A percentile compares a stretch with the other conserved stretches of the same genome.
Evolutionary conservation across 2,797 vertebrate genomes (phyloP).

Genomic region (Austrolebias charrua): DNA sequence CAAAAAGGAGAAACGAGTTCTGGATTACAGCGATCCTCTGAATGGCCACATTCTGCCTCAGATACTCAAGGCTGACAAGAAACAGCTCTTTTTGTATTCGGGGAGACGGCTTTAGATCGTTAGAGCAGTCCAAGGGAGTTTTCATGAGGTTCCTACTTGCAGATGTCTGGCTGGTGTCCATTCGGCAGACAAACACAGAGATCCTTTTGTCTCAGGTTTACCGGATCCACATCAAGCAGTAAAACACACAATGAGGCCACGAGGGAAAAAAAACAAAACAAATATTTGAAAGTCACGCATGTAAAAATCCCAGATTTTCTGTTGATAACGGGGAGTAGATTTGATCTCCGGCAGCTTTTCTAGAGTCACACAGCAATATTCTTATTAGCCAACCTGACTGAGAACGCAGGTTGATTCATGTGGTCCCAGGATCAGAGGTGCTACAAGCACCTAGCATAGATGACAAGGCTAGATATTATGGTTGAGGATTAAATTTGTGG

Average conservation of each 20-base stretch:
- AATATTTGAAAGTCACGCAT: slow-evolving; percentile 2
- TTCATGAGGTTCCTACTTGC: slow-evolving; percentile 37
- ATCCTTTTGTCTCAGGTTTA: slow-evolving; percentile 60
- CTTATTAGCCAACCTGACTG: slow-evolving; percentile 9
- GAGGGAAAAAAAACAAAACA: slow-evolving; percentile 3
- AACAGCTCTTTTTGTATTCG: slow-evolving; percentile 41
- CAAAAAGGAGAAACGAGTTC: slow-evolving; percentile 61
- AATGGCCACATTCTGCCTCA: slow-evolving; percentile 38
- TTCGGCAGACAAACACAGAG: slow-evolving; percentile 54
- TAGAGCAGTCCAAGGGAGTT: slow-evolving; percentile 38
- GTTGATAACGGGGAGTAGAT: slow-evolving; percentile 2
- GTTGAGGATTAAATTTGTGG: slow-evolving; percentile 23
- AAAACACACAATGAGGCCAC: slow-evolving; percentile 46
- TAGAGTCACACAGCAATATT: not conserved
- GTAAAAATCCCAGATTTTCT: slow-evolving; percentile 8
- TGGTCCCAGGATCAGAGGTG: slow-evolving; percentile 32
- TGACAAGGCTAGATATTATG: not conserved
- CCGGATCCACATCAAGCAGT: slow-evolving; percentile 32
- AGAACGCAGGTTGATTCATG: slow-evolving; percentile 15
- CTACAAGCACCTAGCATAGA: not conserved
- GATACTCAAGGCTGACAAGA: slow-evolving; percentile 36
- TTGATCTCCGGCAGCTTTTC: not conserved
- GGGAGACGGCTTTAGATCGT: slow-evolving; percentile 43
- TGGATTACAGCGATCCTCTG: slow-evolving; percentile 40
- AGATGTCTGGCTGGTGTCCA: slow-evolving; percentile 65